phyloP scores from a whole-genome alignment of 1,140 invertebrate genomes.

The Propsilocerus akamusi region DNA sequence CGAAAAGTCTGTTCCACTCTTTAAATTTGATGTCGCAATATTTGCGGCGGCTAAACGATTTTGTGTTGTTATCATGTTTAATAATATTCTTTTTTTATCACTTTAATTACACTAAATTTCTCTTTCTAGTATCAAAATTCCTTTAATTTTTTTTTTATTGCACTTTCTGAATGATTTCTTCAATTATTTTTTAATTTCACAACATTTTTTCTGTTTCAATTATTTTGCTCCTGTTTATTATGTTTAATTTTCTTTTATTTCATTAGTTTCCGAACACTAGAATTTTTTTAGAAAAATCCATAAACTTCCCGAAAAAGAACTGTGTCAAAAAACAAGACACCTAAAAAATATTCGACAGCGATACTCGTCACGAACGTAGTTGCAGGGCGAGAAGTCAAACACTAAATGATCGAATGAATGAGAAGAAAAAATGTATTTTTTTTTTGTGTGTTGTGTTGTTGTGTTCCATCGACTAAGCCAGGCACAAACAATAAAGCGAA shows the following conservation, averaged over 20 bases:
- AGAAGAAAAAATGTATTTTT: not conserved
- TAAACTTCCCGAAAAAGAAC: not conserved
- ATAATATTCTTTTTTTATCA: slow-evolving; percentile 4
- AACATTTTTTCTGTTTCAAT: not conserved
- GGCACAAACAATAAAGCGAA: not conserved
- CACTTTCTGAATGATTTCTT: not conserved
- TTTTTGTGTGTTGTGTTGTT: not conserved
- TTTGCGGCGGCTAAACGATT: slow-evolving; percentile 16
- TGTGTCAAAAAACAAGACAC: not conserved
- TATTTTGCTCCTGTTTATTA: not conserved
- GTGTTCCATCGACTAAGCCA: not conserved
- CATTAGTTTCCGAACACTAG: not conserved
- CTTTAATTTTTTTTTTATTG: not conserved
- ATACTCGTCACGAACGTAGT: not conserved
- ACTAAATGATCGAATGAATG: not conserved
- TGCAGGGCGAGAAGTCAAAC: not conserved
- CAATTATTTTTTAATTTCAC: not conserved
- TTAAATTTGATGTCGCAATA: slow-evolving; percentile 24
- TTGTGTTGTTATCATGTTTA: slow-evolving; percentile 7
- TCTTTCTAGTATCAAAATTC: no score
- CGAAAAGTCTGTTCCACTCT: slow-evolving; percentile 72
- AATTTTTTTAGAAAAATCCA: not conserved
- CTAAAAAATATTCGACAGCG: not conserved
- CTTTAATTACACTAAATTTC: slow-evolving; percentile 11
- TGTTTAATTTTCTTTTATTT: not conserved